These are phyloP conservation scores for Neosilurus hyrtlii DNA, from an alignment of 2,797 vertebrate genomes.

Conservation along the genomic window DNA sequence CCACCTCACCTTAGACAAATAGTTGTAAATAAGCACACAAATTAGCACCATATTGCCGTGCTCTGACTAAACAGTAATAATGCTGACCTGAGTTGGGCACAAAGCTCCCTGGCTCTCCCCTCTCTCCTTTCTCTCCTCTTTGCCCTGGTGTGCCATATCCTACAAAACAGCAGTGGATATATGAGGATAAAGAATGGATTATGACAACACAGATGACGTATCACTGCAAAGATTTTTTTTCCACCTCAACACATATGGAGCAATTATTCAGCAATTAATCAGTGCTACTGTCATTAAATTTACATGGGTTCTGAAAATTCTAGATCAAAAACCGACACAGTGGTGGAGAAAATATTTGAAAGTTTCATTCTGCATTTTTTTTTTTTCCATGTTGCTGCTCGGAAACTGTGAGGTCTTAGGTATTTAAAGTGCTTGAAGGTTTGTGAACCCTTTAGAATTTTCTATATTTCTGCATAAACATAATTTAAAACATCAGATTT, in stretches of 20 bases:
- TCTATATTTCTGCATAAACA: too few species aligned
- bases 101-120: slow-evolving; percentile 76
- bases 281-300: background rate
- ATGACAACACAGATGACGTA: background rate
- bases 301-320: background rate
- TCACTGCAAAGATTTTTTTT: background rate
- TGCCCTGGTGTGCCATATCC: slow-evolving; percentile 85
- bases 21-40: background rate
- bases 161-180: slow-evolving; percentile 52
- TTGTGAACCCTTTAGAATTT: too few species aligned
- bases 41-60: background rate
- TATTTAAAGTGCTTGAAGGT: too few species aligned
- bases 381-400: background rate
- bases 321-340: background rate
- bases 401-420: background rate
- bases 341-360: background rate
- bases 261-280: background rate
- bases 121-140: slow-evolving; percentile 84
- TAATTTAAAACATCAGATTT: too few species aligned
- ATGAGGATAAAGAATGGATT: background rate
- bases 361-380: background rate
- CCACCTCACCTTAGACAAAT: too few species aligned
- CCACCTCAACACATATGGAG: background rate
- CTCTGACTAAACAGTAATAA: background rate
- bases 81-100: slow-evolving; percentile 76